Base-by-base conservation (phyloP, 2,797 vertebrate genomes). In the Rhinogobio ventralis region DNA sequence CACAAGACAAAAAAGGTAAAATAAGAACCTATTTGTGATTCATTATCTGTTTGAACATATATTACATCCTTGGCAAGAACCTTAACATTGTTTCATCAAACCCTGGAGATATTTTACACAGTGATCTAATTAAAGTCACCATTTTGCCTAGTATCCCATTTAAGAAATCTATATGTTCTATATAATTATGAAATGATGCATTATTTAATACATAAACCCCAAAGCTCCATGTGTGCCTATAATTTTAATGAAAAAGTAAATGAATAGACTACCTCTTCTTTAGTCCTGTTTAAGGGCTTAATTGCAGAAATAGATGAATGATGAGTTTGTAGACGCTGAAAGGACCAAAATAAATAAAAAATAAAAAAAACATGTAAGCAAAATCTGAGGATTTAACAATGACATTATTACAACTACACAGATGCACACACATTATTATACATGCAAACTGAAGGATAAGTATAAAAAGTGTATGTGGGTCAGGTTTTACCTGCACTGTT, bases 141-240 rank as follows among this genome's bases (percentile, higher is more conserved):
- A 92, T 93, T 95, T 93, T 94, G 91, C 94, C 93, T 90, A 85
- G 91, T 93, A 93, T 94, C 93, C 94, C 92, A 94, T 95, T 95
- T 94, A 92, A 94, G 93, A 96, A 95, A 95, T 95, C 94, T 94
- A 96, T 95, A 95, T 95, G 94, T 95, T 94, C 94, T 94, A 95
- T 96, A 95, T 95, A 96, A 95, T 96, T 95, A 96, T 94, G 92
- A 95, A 95, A 94, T 93, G 88, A 94, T 95, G 94, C 94, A 95
- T 96, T 96, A 96, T 95, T 96, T 95, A 95, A 95, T 95, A 94
- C 91, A 93, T 92, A 94, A 95, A 94, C 93, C 95, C 95, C 94
- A 94, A 94, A 95, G 94, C 93, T 92, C 94, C 90, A 86, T 81
- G 93, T 90, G 93, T 95, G 92, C 93, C 93, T 91, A 94, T 94